Conservation (phyloP, 2,113 vertebrate genomes). For the Sorex fumeus region DNA sequence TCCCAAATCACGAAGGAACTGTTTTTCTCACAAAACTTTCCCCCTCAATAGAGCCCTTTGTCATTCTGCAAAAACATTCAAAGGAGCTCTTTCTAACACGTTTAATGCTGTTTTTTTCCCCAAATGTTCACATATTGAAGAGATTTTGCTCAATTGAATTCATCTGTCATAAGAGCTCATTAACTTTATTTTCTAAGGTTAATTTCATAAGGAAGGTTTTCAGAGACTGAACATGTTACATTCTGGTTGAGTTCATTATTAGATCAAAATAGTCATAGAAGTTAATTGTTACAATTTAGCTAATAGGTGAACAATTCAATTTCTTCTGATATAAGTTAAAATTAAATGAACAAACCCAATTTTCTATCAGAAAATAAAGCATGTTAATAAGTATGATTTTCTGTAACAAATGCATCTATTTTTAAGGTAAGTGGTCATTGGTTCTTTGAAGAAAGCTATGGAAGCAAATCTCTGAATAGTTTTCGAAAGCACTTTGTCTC, state of each 20-base stretch:
- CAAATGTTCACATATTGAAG: too few species aligned
- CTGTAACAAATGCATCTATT: neutral
- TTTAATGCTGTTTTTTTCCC: neutral
- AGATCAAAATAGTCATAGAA: neutral
- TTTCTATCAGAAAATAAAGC: neutral
- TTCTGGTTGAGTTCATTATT: neutral
- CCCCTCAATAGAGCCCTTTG: neutral
- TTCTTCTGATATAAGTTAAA: neutral
- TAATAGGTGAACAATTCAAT: neutral
- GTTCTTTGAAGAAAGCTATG: neutral
- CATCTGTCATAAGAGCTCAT: neutral
- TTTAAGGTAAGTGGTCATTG: constrained; percentile 3
- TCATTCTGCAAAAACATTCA: neutral
- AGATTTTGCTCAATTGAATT: neutral
- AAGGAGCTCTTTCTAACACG: neutral
- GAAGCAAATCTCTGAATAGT: neutral
- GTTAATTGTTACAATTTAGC: constrained; percentile 11
- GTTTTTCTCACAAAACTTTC: neutral
- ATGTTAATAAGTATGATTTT: constrained; percentile 8
- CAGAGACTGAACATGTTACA: neutral
- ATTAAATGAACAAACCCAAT: constrained; percentile 20
- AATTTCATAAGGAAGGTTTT: constrained; percentile 39
- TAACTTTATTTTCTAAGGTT: constrained; percentile 36
- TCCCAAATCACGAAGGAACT: too few species aligned
- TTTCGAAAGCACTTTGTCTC: neutral